Evolutionary conservation across 2,797 vertebrate genomes (phyloP), one percentile per base, ranked within the genome.

Genomic region (Perodicticus potto): DNA sequence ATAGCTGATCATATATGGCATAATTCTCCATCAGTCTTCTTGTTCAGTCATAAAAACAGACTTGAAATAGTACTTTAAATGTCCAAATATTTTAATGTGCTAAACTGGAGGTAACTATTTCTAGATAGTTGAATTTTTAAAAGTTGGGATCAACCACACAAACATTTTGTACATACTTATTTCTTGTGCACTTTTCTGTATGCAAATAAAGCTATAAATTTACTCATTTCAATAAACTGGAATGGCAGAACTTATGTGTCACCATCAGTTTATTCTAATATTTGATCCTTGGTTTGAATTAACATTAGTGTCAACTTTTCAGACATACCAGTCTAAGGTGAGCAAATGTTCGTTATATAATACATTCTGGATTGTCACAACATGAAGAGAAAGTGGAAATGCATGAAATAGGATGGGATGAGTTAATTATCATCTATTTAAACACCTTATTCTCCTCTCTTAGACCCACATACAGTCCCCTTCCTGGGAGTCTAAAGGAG

Each of bases 151-250:
- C 95, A 97, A 96, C 97, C 95, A 97, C 97, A 93, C 84, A 94
- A 89, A 93, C 97, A 90, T 98, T 97, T 96, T 98, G 97, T 98
- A 97, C 86, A 98, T 97, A 97, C 87, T 73, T 98, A 86, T 94
- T 97, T 94, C 93, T 97, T 95, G 82, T 98, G 98, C 98, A 99
- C 98, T 99, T 99, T 98, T 97, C 98, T 98, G 92, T 98, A 98
- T 98, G 78, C 95, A 83, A 94, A 96, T 97, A 98, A 98, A 98
- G 94, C 97, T 98, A 98, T 91, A 91, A 95, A 98, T 92, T 65
- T 98, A 96, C 98, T 97, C 97, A 97, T 98, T 97, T 98, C 86
- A 97, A 98, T 97, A 97, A 98, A 98, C 98, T 98, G 98, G 98
- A 98, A 98, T 98, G 97, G 72, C 96, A 98, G 96, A 97, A 98